A percentile compares a stretch with the other conserved stretches of the same genome.
Evolutionary conservation across 2,797 vertebrate species (phyloP).

Genomic region (Macropodus opercularis): DNA sequence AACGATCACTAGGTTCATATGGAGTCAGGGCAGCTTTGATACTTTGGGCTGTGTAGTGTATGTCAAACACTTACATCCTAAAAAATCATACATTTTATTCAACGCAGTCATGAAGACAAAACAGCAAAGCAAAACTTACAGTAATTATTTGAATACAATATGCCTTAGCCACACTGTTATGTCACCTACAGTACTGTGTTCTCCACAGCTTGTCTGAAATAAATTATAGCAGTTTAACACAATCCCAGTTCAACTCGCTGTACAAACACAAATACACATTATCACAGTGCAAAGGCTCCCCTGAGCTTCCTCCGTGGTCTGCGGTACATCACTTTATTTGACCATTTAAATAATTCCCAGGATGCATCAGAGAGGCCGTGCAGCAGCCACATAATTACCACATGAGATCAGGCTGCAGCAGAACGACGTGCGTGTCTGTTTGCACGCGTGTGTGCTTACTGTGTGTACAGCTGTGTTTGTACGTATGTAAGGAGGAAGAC

Average conservation of each 20-base stretch:
- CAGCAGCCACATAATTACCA: constrained; percentile 47
- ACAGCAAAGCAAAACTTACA: not conserved
- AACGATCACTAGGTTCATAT: no score
- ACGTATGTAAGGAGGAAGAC: constrained; percentile 18
- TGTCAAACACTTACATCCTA: no score
- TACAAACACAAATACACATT: constrained; percentile 2
- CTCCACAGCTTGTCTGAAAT: constrained; percentile 34
- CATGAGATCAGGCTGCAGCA: constrained; percentile 28
- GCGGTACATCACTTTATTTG: constrained; percentile 58
- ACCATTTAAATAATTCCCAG: constrained; percentile 62
- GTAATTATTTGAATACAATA: no score
- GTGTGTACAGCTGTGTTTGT: no score
- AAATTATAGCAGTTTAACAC: constrained; percentile 32
- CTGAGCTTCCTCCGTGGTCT: constrained; percentile 33
- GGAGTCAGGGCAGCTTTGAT: no score
- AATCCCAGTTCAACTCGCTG: not conserved
- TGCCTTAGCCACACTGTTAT: no score
- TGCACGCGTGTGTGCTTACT: not conserved
- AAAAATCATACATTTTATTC: not conserved
- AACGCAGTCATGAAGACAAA: not conserved
- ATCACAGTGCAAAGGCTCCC: constrained; percentile 30
- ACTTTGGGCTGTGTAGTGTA: no score
- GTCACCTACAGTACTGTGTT: no score
- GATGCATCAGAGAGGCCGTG: constrained; percentile 38
- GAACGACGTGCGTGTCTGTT: not conserved